Base-by-base conservation (phyloP, 2,113 vertebrate genomes). In the Trematocara stigmaticum region DNA sequence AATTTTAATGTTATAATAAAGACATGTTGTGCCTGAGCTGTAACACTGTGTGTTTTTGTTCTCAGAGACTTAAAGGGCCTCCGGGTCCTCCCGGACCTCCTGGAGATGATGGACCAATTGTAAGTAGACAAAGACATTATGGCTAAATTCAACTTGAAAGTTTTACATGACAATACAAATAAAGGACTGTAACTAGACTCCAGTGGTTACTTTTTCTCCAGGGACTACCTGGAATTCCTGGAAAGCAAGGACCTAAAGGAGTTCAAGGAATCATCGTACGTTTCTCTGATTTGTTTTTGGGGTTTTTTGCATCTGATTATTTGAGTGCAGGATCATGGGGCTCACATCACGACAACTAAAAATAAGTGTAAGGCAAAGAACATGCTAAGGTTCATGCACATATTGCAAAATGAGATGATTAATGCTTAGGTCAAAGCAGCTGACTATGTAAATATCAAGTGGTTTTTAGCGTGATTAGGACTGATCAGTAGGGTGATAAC, bases 241-340 rank as follows among this genome's bases (percentile, higher is more conserved):
- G 96, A 42, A 95, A 93, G 45, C 94, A 95, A 81, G 96, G 96
- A 49, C 88, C 26, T 53, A 96, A 94, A 90, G 96, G 96, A 92
- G 85, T 86, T 69, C 40, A 45, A 51, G 96, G 96, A 79, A 87
- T 89, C 76, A 93, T 84, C 15, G 96, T 97, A 95, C 20, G 95
- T 93, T 90, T 86, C 83, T 69, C 29, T 35, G 35, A 7, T 82
- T 89, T 10, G 15, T 59, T 59, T 59, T 57, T 0, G 29, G 29
- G 23, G 0, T 5, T 15, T 56, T 26, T 61, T 53, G 1, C 47
- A 79, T 61, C 11, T 78, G 5, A 76, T 66, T 23, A 40, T 0
- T 51, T 52, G 11, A 10, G 29, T 82, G 35, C 15, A 35, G 31
- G 10, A n/a, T 51, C 18, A 0, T 0, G 35, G 11, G 0, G 5